These are phyloP conservation scores for Lamellibrachia satsuma DNA, from an alignment of 2,888 invertebrate species.

Conservation along the genomic window DNA sequence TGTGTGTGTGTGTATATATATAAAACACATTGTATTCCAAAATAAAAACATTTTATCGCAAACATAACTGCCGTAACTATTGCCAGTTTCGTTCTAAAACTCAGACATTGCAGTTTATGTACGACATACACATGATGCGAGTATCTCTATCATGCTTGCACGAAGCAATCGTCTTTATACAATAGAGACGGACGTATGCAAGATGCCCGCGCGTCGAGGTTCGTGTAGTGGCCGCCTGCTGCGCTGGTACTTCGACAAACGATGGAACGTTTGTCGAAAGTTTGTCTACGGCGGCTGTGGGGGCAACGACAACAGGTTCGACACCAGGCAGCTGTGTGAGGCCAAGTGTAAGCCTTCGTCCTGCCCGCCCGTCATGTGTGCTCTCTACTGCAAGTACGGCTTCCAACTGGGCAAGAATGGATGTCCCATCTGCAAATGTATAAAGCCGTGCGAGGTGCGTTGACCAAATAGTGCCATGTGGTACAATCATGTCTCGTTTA, in stretches of 20 bases:
- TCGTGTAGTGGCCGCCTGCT: background rate
- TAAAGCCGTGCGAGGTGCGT: background rate
- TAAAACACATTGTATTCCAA: too few relatives aligned
- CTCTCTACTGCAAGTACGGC: background rate
- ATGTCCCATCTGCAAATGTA: background rate
- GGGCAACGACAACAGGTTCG: background rate
- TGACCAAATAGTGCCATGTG: background rate
- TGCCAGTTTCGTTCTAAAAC: too few relatives aligned
- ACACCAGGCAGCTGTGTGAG: background rate
- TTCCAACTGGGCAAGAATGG: background rate
- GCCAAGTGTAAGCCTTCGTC: background rate
- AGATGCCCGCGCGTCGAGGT: background rate
- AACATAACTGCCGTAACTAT: too few relatives aligned
- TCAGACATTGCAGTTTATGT: too few relatives aligned
- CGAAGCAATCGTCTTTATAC: too few relatives aligned
- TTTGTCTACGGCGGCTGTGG: background rate
- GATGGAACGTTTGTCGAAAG: background rate
- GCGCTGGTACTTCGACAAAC: constrained; percentile 5
- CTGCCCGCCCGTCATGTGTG: background rate
- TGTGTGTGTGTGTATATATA: too few relatives aligned
- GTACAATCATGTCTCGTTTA: too few relatives aligned
- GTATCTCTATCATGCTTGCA: too few relatives aligned
- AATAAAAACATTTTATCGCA: too few relatives aligned
- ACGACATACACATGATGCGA: too few relatives aligned
- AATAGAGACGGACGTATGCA: background rate